These are phyloP conservation scores for Labia minor DNA, from an alignment of 2,888 invertebrate species.

Conservation along the genomic window DNA sequence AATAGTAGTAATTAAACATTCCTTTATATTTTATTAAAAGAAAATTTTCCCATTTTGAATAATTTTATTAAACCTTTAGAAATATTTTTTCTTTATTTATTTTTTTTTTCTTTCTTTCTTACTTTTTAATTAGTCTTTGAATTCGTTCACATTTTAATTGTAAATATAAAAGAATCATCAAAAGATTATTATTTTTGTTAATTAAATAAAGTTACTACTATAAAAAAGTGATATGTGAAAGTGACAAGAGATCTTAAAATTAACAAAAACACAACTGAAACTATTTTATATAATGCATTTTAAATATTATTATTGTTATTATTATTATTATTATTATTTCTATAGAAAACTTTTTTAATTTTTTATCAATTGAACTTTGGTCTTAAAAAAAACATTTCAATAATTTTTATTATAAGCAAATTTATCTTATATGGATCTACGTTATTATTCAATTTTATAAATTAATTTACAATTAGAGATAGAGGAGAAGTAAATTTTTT, in stretches of 20 bases:
- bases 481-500: too few species aligned
- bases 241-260: too few species aligned
- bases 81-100: background rate
- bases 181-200: background rate
- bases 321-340: background rate
- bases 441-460: too few species aligned
- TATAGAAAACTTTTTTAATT: background rate
- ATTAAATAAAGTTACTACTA: background rate
- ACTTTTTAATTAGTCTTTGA: too few species aligned
- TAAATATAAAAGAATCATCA: background rate
- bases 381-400: too few species aligned
- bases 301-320: background rate
- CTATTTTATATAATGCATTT: background rate
- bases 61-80: background rate
- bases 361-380: background rate
- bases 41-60: conserved; percentile 4
- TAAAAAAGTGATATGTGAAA: background rate
- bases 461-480: too few species aligned
- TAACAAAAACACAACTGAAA: too few species aligned
- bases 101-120: background rate
- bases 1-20: too few species aligned
- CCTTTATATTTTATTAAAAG: background rate
- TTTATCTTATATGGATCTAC: too few species aligned
- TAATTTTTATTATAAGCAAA: too few species aligned
- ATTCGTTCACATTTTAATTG: too few species aligned